Percentiles rank a stretch among this genome's conserved stretches.
These are phyloP conservation scores for Anguilla rostrata DNA, from an alignment of 2,113 vertebrate genomes.

Conservation along the genomic window DNA sequence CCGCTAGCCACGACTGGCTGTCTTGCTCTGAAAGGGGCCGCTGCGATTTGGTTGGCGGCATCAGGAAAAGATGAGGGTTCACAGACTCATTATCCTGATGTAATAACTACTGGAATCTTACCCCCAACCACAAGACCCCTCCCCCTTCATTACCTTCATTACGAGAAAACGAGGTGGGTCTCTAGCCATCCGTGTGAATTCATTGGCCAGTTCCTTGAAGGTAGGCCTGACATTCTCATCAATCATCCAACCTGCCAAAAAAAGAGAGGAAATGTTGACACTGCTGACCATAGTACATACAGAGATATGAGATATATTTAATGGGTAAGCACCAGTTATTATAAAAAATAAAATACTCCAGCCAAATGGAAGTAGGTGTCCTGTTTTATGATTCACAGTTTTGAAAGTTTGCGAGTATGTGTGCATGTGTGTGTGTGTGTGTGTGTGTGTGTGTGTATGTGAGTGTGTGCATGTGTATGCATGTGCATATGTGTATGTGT, in stretches of 20 bases:
- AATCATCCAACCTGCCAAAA: constrained; percentile 89
- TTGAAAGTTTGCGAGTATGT: not conserved
- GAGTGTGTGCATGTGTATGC: no score
- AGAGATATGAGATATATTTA: not conserved
- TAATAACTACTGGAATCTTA: not conserved
- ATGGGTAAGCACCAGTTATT: not conserved
- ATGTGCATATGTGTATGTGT: constrained; percentile 4
- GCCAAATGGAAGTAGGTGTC: no score
- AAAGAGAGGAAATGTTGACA: not conserved
- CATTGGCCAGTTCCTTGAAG: constrained; percentile 90
- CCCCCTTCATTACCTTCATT: constrained; percentile 76
- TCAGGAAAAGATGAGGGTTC: not conserved
- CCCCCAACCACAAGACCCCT: not conserved
- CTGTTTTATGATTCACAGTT: not conserved
- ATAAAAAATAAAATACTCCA: no score
- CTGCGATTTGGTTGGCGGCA: no score
- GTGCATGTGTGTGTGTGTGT: not conserved
- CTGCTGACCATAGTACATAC: not conserved
- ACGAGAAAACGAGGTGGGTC: constrained; percentile 90
- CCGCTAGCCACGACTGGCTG: no score
- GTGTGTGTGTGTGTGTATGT: not conserved
- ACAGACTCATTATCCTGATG: not conserved
- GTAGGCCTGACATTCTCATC: constrained; percentile 92
- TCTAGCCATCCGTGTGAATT: constrained; percentile 92
- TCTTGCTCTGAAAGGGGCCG: no score